Evolutionary conservation across 1,140 invertebrate genomes (phyloP), one percentile per base, ranked within the genome.

Genomic region (Mamestra configurata): DNA sequence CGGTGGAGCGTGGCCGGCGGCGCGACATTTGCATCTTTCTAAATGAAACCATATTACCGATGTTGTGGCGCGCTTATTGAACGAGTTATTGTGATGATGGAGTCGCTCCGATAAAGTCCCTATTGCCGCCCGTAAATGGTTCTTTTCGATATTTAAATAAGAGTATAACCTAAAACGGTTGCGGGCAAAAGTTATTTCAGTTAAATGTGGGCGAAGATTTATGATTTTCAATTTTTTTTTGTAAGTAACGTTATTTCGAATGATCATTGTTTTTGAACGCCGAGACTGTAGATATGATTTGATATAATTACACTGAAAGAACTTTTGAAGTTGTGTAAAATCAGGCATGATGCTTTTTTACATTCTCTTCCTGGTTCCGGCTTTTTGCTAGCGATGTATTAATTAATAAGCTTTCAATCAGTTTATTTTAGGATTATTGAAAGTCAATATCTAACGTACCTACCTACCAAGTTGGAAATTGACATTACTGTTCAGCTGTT

Each of bases 31-130:
- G 90, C 91, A 91, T 93, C 87, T 82, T 84, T 87, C 86, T 84
- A 88, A 91, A 92, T 91, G 88, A 93, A 90, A 91, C 86, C 88
- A 88, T 88, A 85, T 89, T 91, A 90, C 89, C 89, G 83, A 88
- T 91, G 85, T 87, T 89, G 85, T 84, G 83, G 73, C 88, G 86
- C 83, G 81, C 73, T 81, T 88, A 86, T 87, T 86, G 84, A 79
- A 84, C 81, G 80, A 82, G 82, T 84, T 87, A 85, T 84, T 86
- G 82, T 82, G 82, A 83, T 82, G 79, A 81, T 84, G 77, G 70
- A 78, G 79, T 20, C 77, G 49, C 66, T 80, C 46, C 37, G 79
- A 81, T 82, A 81, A 82, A 79, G 68, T 82, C 73, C 68, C 31
- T 18, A 76, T 4, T 61, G 75, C 79, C 53, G 49, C 77, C 59